Evolutionary conservation across 2,888 invertebrate species (phyloP), one percentile per base, ranked within the genome.

Genomic region (Monochamus alternatus): DNA sequence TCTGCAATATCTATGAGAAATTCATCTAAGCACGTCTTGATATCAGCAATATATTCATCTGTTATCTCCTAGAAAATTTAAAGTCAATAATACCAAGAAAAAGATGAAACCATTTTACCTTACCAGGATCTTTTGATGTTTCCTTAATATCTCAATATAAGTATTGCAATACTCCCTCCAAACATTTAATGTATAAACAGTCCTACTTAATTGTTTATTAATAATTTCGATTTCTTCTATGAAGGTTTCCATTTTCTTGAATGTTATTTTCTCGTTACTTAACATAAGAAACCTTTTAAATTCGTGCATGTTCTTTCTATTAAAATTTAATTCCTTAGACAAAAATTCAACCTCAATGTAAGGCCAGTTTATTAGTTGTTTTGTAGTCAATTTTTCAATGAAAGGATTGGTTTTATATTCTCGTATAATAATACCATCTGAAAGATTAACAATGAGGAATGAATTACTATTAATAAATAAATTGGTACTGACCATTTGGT

Each of bases 351-450:
- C 62, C 63, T 78, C 79, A 30, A 76, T 68, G 47, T 52, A 69
- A 55, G 79, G 79, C 79, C 79, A 79, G 55, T 78, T 79, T 38
- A 77, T 71, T n/a, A 79, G 58, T 47, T 79, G 79, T 63, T 65
- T 74, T 64, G 67, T 64, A 14, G 72, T 73, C 38, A 79, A 68
- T 14, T 31, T 62, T 38, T 69, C 51, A 10, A 47, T 65, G 71
- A 77, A 75, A 9, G 66, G 44, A 55, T 73, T 74, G 12, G 73
- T 75, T 31, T 58, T 67, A 38, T 79, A 78, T 67, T 79, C 77
- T 30, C 75, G 76, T 38, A 79, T 22, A 44, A 76, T 60, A 14
- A 79, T 72, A n/a, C 60, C 30, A 60, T 76, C 79, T 79, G 52
- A 51, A 76, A 78, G 47, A 4, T 32, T 38, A 60, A 22, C 22